Conservation (phyloP, 2,888 invertebrate species). For the Ophioninae sp. region DNA sequence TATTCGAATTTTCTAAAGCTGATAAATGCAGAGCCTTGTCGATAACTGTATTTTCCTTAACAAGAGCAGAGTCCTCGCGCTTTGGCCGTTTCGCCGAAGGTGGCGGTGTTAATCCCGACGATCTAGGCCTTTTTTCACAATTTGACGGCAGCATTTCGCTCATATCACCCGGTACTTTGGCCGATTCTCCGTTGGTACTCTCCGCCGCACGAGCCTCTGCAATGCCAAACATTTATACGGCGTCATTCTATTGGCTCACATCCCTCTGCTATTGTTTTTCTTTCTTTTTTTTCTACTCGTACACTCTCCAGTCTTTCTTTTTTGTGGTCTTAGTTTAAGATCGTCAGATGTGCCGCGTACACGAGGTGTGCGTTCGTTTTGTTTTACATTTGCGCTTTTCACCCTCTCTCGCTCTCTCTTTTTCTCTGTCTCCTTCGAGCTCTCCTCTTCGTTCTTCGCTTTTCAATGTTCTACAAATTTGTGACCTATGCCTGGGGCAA, state of each 20-base stretch:
- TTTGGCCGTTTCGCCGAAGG: constrained; percentile 70
- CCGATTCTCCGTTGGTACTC: constrained; percentile 71
- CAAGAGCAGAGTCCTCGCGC: constrained; percentile 55
- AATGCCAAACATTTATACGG: constrained; percentile 79
- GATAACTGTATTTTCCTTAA: constrained; percentile 15
- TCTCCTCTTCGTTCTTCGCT: constrained; percentile 61
- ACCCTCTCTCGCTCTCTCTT: constrained; percentile 49
- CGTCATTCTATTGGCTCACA: constrained; percentile 72
- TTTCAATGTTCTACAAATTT: constrained; percentile 35
- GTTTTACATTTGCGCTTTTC: constrained; percentile 24
- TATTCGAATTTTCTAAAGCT: constrained; percentile 12
- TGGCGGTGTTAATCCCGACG: constrained; percentile 67
- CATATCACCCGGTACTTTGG: constrained; percentile 68
- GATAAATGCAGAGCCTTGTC: constrained; percentile 16
- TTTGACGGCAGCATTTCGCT: constrained; percentile 67
- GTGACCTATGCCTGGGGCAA: constrained; percentile 41
- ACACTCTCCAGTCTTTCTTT: constrained; percentile 49
- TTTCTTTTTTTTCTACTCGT: constrained; percentile 50
- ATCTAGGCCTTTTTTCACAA: constrained; percentile 72
- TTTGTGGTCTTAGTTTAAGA: constrained; percentile 54
- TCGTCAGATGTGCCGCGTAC: constrained; percentile 60
- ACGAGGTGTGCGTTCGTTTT: constrained; percentile 61
- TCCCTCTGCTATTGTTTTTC: constrained; percentile 57
- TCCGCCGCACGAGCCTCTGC: constrained; percentile 75
- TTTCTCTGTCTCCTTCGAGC: constrained; percentile 15